Conservation (phyloP, 2,113 vertebrate genomes). For the Lipophrys pholis region DNA sequence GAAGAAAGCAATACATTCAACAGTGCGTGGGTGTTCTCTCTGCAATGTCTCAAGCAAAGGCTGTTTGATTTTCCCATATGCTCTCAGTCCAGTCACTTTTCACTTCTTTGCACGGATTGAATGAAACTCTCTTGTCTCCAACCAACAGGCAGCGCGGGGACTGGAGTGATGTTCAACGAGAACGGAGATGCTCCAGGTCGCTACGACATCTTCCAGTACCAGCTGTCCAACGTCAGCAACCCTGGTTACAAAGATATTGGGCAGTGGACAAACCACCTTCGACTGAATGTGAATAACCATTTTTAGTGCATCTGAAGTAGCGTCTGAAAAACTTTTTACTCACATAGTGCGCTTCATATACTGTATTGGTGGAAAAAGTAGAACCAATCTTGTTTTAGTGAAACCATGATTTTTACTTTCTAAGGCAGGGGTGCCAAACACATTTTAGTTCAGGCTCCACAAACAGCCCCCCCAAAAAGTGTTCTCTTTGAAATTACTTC, state of each 20-base stretch:
- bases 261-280: constrained; percentile 89
- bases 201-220: constrained; percentile 95
- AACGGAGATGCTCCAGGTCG: constrained; percentile 91
- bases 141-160: constrained; percentile 81
- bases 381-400: no score
- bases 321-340: no score
- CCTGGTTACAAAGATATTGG: constrained; percentile 87
- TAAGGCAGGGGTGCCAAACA: no score
- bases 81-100: constrained; percentile 1
- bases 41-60: background rate
- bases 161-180: constrained; percentile 91
- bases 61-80: background rate
- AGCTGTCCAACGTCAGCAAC: constrained; percentile 85
- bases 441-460: no score
- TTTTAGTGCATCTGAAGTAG: background rate
- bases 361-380: no score
- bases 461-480: no score
- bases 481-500: no score
- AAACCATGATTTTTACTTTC: no score
- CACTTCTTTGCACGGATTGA: background rate
- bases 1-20: constrained; percentile 58
- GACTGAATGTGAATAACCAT: constrained; percentile 84
- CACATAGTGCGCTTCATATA: no score
- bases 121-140: constrained; percentile 12
- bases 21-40: constrained; percentile 44